phyloP scores from a whole-genome alignment of 2,113 vertebrate species.

The Pampusana beccarii region DNA sequence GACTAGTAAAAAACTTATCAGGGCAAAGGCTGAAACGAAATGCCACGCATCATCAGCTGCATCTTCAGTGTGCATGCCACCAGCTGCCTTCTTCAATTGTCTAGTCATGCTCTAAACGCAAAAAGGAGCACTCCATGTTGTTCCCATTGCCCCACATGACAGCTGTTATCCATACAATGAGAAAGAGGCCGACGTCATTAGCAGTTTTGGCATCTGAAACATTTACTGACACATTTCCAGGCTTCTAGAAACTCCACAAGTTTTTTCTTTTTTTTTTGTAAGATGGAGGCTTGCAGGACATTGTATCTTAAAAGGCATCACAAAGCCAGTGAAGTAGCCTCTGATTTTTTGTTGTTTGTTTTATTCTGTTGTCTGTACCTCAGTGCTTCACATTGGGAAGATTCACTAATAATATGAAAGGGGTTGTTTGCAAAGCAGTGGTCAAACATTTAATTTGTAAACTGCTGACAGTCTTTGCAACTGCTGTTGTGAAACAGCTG shows the following conservation, averaged over 20 bases:
- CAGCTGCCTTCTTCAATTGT: not conserved
- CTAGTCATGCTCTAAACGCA: not conserved
- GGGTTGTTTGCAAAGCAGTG: not conserved
- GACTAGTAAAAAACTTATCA: not conserved
- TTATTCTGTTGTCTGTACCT: not conserved
- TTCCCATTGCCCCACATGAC: not conserved
- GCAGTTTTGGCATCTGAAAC: not conserved
- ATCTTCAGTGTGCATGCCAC: not conserved
- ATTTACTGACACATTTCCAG: not conserved
- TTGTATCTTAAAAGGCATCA: not conserved
- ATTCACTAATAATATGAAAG: not conserved
- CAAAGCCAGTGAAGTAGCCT: not conserved
- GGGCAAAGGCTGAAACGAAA: not conserved
- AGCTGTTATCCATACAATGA: not conserved
- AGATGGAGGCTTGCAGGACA: not conserved
- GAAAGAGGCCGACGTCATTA: not conserved
- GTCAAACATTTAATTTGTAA: constrained; percentile 16
- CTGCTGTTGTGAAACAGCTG: not conserved
- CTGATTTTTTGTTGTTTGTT: not conserved
- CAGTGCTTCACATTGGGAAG: not conserved
- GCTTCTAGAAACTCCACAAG: not conserved
- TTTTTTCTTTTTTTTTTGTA: not conserved
- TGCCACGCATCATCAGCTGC: not conserved
- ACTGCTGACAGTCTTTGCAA: not conserved
- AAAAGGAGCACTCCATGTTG: not conserved